Evolutionary conservation across 2,113 vertebrate species (phyloP).

Genomic region (Engystomops pustulosus): DNA sequence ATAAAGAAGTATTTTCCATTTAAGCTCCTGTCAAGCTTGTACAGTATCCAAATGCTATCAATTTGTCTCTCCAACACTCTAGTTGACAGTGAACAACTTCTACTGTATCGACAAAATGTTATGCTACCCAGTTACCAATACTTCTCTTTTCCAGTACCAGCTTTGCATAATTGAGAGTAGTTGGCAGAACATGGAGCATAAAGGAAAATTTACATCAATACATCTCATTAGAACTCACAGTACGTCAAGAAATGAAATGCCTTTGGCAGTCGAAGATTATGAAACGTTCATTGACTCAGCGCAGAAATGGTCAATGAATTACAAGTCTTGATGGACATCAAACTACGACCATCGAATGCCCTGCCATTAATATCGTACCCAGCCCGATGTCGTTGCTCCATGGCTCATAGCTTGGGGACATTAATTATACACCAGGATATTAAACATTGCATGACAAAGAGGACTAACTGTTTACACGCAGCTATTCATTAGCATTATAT

Average conservation of each 20-base stretch:
- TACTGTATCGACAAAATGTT: neutral
- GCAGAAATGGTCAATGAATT: constrained; percentile 18
- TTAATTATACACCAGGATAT: neutral
- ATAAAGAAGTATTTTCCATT: too few species aligned
- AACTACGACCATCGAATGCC: neutral
- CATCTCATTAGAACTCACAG: neutral
- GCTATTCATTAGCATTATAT: constrained; percentile 38
- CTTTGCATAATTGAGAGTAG: neutral
- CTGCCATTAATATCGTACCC: neutral
- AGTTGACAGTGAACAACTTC: neutral
- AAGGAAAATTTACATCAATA: neutral
- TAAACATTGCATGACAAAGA: neutral
- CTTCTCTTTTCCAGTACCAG: neutral
- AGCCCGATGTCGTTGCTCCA: neutral
- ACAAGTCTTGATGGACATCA: neutral
- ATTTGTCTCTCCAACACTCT: neutral
- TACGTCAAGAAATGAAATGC: neutral
- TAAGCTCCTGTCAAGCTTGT: neutral
- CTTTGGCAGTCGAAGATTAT: neutral
- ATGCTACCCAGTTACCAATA: neutral
- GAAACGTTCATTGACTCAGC: neutral
- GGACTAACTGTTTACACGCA: constrained; percentile 30
- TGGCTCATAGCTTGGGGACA: neutral
- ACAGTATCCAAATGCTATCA: neutral
- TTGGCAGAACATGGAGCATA: neutral